A percentile compares a stretch with the other conserved stretches of the same genome.
Evolutionary conservation across 2,797 vertebrate species (phyloP).

Genomic region (Sebastes vulpes): DNA sequence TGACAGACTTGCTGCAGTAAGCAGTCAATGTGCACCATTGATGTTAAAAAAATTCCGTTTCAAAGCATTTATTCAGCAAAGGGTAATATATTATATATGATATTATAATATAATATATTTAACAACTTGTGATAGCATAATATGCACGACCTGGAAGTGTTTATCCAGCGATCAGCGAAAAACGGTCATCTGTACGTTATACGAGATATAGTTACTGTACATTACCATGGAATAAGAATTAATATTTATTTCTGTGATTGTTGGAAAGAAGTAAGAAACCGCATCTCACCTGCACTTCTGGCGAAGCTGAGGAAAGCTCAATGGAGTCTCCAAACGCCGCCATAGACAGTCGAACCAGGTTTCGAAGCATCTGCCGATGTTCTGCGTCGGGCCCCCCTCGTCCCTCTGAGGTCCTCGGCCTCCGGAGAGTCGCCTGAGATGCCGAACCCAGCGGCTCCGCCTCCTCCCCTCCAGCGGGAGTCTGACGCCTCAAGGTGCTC

Average conservation of each 20-base stretch:
- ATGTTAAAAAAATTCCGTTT: too few species aligned
- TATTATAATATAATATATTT: too few species aligned
- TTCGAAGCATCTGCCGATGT: constrained; percentile 90
- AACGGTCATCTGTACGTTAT: too few species aligned
- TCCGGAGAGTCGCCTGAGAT: constrained; percentile 80
- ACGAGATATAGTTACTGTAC: too few species aligned
- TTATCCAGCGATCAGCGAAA: too few species aligned
- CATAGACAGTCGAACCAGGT: constrained; percentile 94
- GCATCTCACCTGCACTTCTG: constrained; percentile 93
- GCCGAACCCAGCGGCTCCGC: constrained; percentile 1
- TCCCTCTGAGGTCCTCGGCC: constrained; percentile 74
- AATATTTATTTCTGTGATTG: background rate
- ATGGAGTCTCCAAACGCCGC: constrained; percentile 91
- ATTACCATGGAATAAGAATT: too few species aligned
- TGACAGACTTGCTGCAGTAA: too few species aligned
- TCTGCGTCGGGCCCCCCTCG: constrained; percentile 72
- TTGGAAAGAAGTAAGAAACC: background rate
- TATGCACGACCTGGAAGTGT: too few species aligned
- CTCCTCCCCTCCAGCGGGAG: constrained; percentile 18
- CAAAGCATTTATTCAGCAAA: too few species aligned
- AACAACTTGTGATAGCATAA: too few species aligned
- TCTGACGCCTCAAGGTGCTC: constrained; percentile 69
- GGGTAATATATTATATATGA: too few species aligned
- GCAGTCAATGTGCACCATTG: too few species aligned
- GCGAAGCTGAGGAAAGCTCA: constrained; percentile 90